Conservation (phyloP, 2,797 vertebrate species). For the Malurus leucopterus region DNA sequence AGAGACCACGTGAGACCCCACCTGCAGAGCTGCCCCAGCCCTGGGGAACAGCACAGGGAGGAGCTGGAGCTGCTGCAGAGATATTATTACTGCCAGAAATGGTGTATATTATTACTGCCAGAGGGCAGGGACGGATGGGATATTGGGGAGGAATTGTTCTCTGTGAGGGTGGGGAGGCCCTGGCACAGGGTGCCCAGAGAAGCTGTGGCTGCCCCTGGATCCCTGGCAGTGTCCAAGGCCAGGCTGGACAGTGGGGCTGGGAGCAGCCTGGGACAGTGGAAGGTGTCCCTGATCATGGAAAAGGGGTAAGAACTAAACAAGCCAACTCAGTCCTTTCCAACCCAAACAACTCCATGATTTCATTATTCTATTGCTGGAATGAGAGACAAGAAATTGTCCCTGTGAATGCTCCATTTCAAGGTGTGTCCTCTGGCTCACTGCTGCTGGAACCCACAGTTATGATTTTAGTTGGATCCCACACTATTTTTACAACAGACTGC, state of each 20-base stretch:
- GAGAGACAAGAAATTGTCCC: neutral
- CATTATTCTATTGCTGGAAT: neutral
- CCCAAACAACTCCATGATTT: neutral
- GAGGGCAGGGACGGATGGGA: rapidly evolving
- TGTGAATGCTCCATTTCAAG: neutral
- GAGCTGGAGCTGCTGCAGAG: neutral
- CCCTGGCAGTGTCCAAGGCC: neutral
- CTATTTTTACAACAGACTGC: neutral
- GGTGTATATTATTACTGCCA: neutral
- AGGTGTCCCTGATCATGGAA: neutral
- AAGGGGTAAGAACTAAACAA: too few species aligned
- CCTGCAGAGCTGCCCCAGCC: neutral
- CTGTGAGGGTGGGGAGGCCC: rapidly evolving
- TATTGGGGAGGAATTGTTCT: rapidly evolving
- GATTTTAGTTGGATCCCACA: neutral
- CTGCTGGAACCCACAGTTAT: neutral
- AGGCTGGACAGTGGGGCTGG: rapidly evolving
- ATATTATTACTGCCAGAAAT: too few species aligned
- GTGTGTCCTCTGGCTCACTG: rapidly evolving
- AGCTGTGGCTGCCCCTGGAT: neutral
- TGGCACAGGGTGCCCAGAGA: neutral
- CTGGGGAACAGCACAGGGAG: neutral
- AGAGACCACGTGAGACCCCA: neutral
- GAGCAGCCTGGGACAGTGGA: rapidly evolving
- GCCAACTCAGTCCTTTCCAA: neutral